Base-by-base conservation (phyloP, 2,113 vertebrate genomes). In the Pseudorhombus dupliciocellatus region DNA sequence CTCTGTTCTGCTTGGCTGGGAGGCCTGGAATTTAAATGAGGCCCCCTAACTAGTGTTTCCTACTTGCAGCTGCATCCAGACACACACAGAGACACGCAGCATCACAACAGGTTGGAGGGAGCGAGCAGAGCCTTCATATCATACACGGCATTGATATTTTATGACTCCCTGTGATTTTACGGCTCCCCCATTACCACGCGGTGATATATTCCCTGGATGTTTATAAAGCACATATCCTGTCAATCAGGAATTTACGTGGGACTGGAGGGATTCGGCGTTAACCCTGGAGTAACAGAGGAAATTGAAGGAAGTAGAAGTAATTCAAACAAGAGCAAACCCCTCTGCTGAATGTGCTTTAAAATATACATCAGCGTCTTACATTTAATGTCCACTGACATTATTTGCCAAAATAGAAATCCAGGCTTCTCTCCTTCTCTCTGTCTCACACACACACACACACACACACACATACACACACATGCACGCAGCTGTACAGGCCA, bases 21-120 rank as follows among this genome's bases (percentile, higher is more conserved):
- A 84, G 26, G 76, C 78, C 84, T 85, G 81, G 86, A 90, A 90
- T 88, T 87, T 88, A 88, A 89, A 89, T 86, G 86, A 88, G 83
- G 58, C 84, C 83, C 54, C 81, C 80, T 81, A 83, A 84, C 80
- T 87, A 76, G 87, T 84, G 63, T 83, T 85, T 85, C 85, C 57
- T 74, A 62, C 78, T 77, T 46, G 63, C 85, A 87, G 80, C 89
- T 85, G 78, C 59, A 87, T 89, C 64, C 54, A 72, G 20, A 84
- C 44, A 76, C 80, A 83, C 66, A 78, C 30, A 71, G 4, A 71
- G 42, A 51, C 62, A 30, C 3, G 26, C 66, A 75, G 67, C 78
- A 84, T 86, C 70, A 73, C 87, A 81, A 82, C 79, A 87, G 83
- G 83, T 84, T 81, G 46, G 5, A 25, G 51, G 25, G 18, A 57